A percentile compares a stretch with the other conserved stretches of the same genome.
phyloP scores from a whole-genome alignment of 2,113 vertebrate species.

The Lamprologus callipterus region DNA sequence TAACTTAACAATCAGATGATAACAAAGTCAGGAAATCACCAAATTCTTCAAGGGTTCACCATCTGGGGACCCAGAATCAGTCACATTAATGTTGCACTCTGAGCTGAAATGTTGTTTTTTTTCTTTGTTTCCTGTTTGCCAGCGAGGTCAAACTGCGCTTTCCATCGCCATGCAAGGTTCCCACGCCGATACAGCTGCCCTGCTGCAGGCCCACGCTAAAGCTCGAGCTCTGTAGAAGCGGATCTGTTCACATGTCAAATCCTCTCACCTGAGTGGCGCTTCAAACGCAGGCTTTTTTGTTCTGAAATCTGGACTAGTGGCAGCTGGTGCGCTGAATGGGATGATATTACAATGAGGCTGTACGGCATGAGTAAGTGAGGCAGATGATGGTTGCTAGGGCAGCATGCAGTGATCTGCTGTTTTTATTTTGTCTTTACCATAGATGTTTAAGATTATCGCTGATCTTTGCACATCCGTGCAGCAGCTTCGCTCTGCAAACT shows the following conservation, averaged over 20 bases:
- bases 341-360: not conserved
- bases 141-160: constrained; percentile 85
- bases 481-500: constrained; percentile 18
- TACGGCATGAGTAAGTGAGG: not conserved
- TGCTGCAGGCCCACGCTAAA: constrained; percentile 77
- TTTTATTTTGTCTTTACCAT: not conserved
- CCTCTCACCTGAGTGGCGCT: not conserved
- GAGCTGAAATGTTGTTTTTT: not conserved
- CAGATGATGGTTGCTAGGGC: not conserved
- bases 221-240: constrained; percentile 24
- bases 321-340: not conserved
- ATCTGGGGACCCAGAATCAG: not conserved
- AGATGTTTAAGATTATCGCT: not conserved
- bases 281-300: not conserved
- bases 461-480: constrained; percentile 3
- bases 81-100: not conserved
- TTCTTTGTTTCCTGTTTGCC: not conserved
- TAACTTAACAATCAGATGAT: not conserved
- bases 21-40: not conserved
- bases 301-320: not conserved
- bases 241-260: not conserved
- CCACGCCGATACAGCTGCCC: constrained; percentile 75
- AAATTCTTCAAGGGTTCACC: not conserved
- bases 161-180: constrained; percentile 75
- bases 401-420: not conserved